These are phyloP conservation scores for Ciconia maguari DNA, from an alignment of 2,113 vertebrate genomes.

Conservation along the genomic window DNA sequence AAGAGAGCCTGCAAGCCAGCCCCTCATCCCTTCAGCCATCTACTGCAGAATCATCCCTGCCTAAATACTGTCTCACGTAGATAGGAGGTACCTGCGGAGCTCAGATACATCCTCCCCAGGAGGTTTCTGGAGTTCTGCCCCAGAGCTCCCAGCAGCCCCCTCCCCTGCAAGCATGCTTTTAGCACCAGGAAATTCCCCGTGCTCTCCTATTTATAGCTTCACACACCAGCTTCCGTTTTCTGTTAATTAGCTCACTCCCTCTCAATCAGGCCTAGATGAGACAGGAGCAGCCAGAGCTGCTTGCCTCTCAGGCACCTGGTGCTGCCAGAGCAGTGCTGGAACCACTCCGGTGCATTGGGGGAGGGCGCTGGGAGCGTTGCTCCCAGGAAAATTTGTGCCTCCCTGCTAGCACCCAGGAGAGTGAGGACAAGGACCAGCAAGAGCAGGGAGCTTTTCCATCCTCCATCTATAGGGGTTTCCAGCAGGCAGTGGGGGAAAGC, in stretches of 20 bases:
- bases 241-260: not conserved
- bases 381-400: not conserved
- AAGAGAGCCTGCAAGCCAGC: not conserved
- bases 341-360: rapidly evolving
- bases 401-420: not conserved
- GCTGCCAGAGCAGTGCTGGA: not conserved
- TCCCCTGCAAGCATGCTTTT: not conserved
- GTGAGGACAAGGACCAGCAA: not conserved
- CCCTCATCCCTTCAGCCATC: not conserved
- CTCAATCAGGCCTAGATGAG: not conserved
- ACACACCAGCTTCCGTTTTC: not conserved
- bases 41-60: not conserved
- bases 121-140: not conserved
- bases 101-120: not conserved
- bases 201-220: not conserved
- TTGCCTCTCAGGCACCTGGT: not conserved
- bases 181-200: not conserved
- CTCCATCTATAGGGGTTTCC: not conserved
- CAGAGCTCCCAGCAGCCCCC: not conserved
- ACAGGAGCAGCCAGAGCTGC: not conserved
- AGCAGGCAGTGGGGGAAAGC: not conserved
- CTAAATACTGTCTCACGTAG: not conserved
- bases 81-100: not conserved
- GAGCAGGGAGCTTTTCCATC: not conserved
- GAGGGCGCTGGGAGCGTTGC: not conserved